Evolutionary conservation across 2,113 vertebrate genomes (phyloP).

Genomic region (Plotosus lineatus): DNA sequence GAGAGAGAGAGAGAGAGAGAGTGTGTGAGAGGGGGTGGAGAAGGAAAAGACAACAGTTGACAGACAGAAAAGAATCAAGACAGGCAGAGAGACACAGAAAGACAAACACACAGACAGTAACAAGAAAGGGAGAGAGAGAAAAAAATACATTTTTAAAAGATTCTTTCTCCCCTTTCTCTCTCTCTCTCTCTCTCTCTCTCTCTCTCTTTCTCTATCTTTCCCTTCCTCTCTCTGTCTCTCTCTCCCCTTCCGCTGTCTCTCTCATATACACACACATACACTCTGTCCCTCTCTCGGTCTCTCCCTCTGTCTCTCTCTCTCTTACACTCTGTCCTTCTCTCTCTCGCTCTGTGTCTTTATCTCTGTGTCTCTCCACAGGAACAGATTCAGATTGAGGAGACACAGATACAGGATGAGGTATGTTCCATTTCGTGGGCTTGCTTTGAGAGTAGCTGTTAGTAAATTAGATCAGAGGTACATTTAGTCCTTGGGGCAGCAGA

Average conservation of each 20-base stretch:
- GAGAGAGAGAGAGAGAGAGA: background rate
- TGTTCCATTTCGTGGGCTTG: background rate
- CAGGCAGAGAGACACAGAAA: background rate
- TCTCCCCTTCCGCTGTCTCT: too few species aligned
- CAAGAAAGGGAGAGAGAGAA: background rate
- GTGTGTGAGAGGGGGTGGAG: too few species aligned
- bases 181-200: too few species aligned
- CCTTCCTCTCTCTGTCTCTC: background rate
- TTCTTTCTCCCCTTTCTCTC: background rate
- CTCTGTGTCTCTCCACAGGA: background rate
- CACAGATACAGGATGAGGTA: background rate
- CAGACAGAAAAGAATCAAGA: background rate
- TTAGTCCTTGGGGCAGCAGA: conserved; percentile 2
- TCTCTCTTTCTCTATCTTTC: background rate
- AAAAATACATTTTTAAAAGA: background rate
- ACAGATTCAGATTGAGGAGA: background rate
- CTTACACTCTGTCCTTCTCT: too few species aligned
- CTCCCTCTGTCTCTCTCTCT: background rate
- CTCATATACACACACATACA: too few species aligned
- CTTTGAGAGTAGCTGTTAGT: background rate
- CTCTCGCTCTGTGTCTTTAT: background rate
- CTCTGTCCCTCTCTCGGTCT: background rate
- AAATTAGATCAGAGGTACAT: conserved; percentile 19
- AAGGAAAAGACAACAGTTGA: too few species aligned
- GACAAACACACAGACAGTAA: too few species aligned